Evolutionary conservation across 2,797 vertebrate species (phyloP).

Genomic region (Lagorchestes hirsutus): DNA sequence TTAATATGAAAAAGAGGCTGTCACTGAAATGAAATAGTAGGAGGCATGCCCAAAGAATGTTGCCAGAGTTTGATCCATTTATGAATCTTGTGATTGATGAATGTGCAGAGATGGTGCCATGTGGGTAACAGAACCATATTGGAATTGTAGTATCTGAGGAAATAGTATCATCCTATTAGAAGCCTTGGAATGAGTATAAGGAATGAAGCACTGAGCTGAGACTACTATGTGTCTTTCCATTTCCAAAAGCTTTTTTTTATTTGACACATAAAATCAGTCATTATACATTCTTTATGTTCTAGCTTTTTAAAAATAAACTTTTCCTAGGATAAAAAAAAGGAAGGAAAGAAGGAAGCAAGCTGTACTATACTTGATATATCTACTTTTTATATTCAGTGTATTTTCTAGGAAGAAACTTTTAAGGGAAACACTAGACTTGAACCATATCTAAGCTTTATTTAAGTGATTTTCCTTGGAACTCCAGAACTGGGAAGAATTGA

Average conservation of each 20-base stretch:
- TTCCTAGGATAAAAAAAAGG: not conserved
- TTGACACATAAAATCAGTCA: not conserved
- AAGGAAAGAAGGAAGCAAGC: not conserved
- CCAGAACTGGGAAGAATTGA: not conserved
- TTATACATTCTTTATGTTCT: not conserved
- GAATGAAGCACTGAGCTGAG: not conserved
- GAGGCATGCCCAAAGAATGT: constrained; percentile 91
- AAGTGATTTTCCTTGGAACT: not conserved
- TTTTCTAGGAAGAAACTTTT: not conserved
- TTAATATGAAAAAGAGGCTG: constrained; percentile 93
- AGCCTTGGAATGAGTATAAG: not conserved
- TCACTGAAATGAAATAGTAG: constrained; percentile 93
- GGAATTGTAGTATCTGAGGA: constrained; percentile 90
- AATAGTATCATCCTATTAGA: constrained; percentile 1
- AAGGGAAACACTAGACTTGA: not conserved
- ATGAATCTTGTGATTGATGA: constrained; percentile 94
- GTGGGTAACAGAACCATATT: constrained; percentile 90
- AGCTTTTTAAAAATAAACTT: not conserved
- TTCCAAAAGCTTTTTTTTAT: not conserved
- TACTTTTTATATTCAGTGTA: not conserved
- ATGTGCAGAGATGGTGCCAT: constrained; percentile 89
- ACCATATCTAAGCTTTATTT: not conserved
- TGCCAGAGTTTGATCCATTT: constrained; percentile 92
- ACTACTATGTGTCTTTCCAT: constrained; percentile 27
- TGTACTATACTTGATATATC: not conserved